Conservation (phyloP, 2,888 invertebrate species). For the Mystacides longicornis region DNA sequence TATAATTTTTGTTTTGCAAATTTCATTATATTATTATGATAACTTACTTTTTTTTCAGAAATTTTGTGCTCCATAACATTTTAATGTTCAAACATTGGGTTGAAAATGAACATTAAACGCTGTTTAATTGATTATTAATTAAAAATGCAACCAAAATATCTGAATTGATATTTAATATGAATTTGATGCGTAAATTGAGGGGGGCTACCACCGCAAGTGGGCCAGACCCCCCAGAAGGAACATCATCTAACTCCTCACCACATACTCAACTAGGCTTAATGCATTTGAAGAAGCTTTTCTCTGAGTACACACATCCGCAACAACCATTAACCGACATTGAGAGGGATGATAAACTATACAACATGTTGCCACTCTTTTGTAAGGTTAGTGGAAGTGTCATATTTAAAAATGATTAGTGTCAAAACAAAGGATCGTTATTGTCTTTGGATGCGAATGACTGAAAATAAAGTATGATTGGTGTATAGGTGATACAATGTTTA, state of each 20-base stretch:
- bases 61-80: slow-evolving; percentile 12
- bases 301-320: slow-evolving; percentile 86
- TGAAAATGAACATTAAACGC: too few relatives aligned
- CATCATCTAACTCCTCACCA: slow-evolving; percentile 54
- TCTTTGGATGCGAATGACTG: too few relatives aligned
- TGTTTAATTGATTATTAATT: neutral
- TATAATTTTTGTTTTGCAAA: too few relatives aligned
- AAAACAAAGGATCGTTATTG: too few relatives aligned
- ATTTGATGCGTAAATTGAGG: slow-evolving; percentile 88
- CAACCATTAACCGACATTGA: slow-evolving; percentile 73
- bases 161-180: slow-evolving; percentile 66
- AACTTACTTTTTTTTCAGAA: slow-evolving; percentile 17
- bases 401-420: too few relatives aligned
- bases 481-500: too few relatives aligned
- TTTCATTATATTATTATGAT: slow-evolving; percentile 12
- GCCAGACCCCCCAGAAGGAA: slow-evolving; percentile 51
- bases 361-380: slow-evolving; percentile 96
- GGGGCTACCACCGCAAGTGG: slow-evolving; percentile 44
- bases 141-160: neutral
- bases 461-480: too few relatives aligned
- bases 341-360: slow-evolving; percentile 89
- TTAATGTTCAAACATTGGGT: too few relatives aligned
- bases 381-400: too few relatives aligned
- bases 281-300: slow-evolving; percentile 93
- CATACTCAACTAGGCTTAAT: slow-evolving; percentile 88